Evolutionary conservation across 2,888 invertebrate species (phyloP).

Genomic region (Baccha elongata): DNA sequence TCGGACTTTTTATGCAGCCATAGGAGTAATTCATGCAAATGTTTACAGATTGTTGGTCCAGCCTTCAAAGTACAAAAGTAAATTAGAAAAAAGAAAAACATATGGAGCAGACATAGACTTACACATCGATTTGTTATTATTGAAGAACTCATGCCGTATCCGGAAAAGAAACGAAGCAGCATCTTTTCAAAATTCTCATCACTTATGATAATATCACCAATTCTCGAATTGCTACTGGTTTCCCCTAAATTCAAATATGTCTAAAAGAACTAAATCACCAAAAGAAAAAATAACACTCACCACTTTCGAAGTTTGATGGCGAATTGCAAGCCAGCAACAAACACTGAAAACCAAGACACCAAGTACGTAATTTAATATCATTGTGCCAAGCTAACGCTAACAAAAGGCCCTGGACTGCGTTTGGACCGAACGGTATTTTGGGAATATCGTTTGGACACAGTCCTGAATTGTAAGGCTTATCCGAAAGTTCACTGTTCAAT

Average conservation of each 20-base stretch:
- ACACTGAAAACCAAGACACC: conserved; percentile 89
- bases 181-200: conserved; percentile 87
- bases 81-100: conserved; percentile 66
- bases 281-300: conserved; percentile 83
- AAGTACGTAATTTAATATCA: conserved; percentile 87
- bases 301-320: conserved; percentile 79
- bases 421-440: conserved; percentile 86
- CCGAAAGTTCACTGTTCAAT: conserved; percentile 86
- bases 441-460: conserved; percentile 85
- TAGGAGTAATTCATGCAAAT: conserved; percentile 88
- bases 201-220: conserved; percentile 85
- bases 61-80: conserved; percentile 83
- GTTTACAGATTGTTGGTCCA: conserved; percentile 89
- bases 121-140: conserved; percentile 81
- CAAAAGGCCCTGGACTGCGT: conserved; percentile 87
- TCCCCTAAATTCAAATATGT: conserved; percentile 82
- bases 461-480: conserved; percentile 82
- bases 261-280: conserved; percentile 84
- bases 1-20: conserved; percentile 87
- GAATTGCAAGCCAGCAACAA: conserved; percentile 88
- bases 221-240: conserved; percentile 78
- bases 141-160: conserved; percentile 84
- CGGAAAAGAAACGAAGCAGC: conserved; percentile 86
- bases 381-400: conserved; percentile 87
- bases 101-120: conserved; percentile 69